phyloP scores from a whole-genome alignment of 2,797 vertebrate genomes.

The Chrosomus eos region DNA sequence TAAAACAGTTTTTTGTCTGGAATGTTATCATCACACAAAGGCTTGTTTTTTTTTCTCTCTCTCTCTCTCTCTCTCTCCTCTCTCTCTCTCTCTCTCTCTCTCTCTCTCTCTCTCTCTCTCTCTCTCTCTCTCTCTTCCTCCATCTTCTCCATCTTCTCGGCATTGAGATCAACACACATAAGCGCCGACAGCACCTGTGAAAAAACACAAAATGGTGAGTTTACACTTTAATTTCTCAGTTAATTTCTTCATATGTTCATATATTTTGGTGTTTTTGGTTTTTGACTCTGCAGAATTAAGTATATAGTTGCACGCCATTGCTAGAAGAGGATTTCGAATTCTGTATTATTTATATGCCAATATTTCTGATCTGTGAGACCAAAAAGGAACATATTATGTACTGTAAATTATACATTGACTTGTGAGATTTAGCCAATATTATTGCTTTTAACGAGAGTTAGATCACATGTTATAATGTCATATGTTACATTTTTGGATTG shows the following conservation, averaged over 20 bases:
- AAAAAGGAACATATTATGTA: neutral
- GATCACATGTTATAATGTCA: neutral
- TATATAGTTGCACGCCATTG: neutral
- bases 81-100: no score
- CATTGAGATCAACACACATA: conserved; percentile 2
- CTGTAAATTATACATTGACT: neutral
- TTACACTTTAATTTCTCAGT: neutral
- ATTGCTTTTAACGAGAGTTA: neutral
- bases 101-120: neutral
- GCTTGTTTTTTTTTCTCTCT: neutral
- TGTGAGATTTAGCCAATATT: neutral
- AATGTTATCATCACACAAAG: neutral
- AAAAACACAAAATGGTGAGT: conserved; percentile 55
- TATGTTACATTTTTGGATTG: neutral
- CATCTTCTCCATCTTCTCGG: conserved; percentile 12
- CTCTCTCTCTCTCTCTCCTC: no score
- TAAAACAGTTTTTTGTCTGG: neutral
- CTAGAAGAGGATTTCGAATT: neutral
- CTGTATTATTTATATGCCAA: neutral
- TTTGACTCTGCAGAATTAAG: neutral
- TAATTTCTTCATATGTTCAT: neutral
- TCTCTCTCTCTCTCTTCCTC: neutral
- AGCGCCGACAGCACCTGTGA: conserved; percentile 35
- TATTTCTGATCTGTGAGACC: neutral
- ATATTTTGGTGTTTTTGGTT: neutral